Conservation (phyloP, 2,888 invertebrate species). For the Clepsis dumicolana region DNA sequence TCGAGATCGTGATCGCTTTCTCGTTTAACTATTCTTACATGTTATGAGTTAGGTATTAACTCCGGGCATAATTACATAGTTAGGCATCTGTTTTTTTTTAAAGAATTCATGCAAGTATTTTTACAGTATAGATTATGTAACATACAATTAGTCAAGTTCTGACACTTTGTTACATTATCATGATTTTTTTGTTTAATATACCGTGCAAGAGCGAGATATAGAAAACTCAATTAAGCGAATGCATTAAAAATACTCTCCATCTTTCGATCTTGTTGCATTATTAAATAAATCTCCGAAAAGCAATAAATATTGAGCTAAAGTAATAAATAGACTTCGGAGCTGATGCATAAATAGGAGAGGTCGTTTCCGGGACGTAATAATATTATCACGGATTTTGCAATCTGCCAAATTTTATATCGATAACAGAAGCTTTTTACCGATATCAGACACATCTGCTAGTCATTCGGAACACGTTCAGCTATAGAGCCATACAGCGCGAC, state of each 20-base stretch:
- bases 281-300: slow-evolving; percentile 23
- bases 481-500: slow-evolving; percentile 63
- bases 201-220: background rate
- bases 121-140: too few species aligned
- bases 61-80: too few species aligned
- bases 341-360: slow-evolving; percentile 31
- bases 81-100: too few species aligned
- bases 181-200: background rate
- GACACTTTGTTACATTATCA: too few species aligned
- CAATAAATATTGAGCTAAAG: slow-evolving; percentile 19
- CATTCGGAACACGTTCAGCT: slow-evolving; percentile 69
- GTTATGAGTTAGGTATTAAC: too few species aligned
- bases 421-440: slow-evolving; percentile 43
- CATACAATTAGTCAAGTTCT: too few species aligned
- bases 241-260: slow-evolving; percentile 9
- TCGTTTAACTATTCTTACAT: background rate
- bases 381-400: slow-evolving; percentile 42
- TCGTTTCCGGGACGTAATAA: slow-evolving; percentile 37
- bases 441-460: slow-evolving; percentile 50
- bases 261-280: background rate
- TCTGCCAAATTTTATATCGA: slow-evolving; percentile 45
- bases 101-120: too few species aligned
- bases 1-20: background rate
- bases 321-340: slow-evolving; percentile 29
- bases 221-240: background rate